phyloP scores from a whole-genome alignment of 2,797 vertebrate species.

The Leucoraja ocellata region DNA sequence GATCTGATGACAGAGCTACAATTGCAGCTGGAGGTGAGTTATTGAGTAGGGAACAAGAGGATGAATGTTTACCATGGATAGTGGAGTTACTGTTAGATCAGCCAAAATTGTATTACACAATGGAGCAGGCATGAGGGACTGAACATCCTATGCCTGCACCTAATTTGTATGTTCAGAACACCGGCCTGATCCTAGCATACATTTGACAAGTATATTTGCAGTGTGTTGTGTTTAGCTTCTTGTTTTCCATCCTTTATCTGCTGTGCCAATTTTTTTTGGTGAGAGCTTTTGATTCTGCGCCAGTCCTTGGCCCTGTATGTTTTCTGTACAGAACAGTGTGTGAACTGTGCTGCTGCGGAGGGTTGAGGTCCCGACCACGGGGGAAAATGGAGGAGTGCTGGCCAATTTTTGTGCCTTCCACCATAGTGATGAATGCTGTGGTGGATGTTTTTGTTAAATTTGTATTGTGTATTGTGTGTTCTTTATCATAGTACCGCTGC shows the following conservation, averaged over 20 bases:
- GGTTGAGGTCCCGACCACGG: too few species aligned
- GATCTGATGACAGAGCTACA: background rate
- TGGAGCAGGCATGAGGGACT: too few species aligned
- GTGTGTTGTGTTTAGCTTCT: background rate
- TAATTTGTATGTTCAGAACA: background rate
- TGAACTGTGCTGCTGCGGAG: background rate
- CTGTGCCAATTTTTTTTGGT: background rate
- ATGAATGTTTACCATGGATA: too few species aligned
- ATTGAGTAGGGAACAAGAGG: background rate
- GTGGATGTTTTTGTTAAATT: too few species aligned
- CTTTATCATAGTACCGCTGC: too few species aligned
- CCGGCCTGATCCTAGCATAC: background rate
- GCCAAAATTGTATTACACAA: too few species aligned
- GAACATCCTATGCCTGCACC: too few species aligned
- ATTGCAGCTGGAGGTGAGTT: background rate
- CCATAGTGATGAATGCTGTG: too few species aligned
- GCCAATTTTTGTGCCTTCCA: too few species aligned
- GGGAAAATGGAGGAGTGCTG: too few species aligned
- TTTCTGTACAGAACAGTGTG: background rate
- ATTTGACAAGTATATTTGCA: background rate
- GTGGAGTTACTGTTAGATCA: too few species aligned
- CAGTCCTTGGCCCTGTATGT: background rate
- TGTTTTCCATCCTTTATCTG: background rate
- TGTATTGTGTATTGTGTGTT: too few species aligned
- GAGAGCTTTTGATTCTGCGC: background rate